Base-by-base conservation (phyloP, 2,113 vertebrate genomes). In the Phyllostomus discolor region DNA sequence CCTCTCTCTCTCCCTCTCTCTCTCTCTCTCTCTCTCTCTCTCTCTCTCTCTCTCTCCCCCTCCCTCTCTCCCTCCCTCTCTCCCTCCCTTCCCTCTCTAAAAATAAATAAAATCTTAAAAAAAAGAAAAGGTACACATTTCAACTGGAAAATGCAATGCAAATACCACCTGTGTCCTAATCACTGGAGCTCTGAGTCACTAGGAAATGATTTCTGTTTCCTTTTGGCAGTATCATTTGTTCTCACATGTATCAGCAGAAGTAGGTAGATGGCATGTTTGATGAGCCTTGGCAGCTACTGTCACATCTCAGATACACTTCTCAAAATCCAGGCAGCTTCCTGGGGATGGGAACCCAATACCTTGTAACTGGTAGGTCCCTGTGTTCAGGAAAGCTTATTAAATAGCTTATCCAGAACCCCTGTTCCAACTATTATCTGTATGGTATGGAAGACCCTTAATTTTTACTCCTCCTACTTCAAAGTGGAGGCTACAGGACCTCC, bases 181-280 rank as follows among this genome's bases (percentile, higher is more conserved):
- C 15, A 26, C 88, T 92, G 50, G 38, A 75, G 46, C 75, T 95
- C 81, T 96, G 96, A 97, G 96, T 96, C 95, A 97, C 84, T 67
- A 88, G 76, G 95, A 95, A 95, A 92, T 0, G n/a, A 95, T 93
- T 94, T 96, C 78, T 96, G n/a, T 92, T 84, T 96, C 96, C 73
- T 97, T 92, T 84, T 95, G 96, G 94, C 84, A 94, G 79, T 92
- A 90, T 94, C 87, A 81, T 95, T 95, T 96, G 70, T 94, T 96
- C 96, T 96, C 90, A 92, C 87, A 90, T 96, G 95, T 91, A 94
- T 91, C 90, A 75, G 75, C 87, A 96, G 83, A 93, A 95, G 87
- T 96, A 94, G 90, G 90, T 97, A 96, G 70, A 95, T 96, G 81
- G 81, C 91, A 78, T 81, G 46, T 96, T 87, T 96, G 86, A 96